phyloP scores from a whole-genome alignment of 2,888 invertebrate genomes.

The Heliconius erato region DNA sequence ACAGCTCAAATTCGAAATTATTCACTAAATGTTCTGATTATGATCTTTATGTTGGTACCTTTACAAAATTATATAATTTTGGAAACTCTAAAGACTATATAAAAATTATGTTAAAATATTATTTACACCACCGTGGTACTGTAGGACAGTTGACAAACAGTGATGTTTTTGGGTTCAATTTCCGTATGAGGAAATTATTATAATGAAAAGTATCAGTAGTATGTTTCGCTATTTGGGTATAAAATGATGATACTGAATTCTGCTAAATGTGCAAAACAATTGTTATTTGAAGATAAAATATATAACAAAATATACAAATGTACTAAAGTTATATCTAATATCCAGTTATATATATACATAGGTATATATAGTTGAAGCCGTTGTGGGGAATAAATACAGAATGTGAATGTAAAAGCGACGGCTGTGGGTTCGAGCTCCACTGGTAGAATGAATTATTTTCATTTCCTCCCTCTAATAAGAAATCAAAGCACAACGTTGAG shows the following conservation, averaged over 20 bases:
- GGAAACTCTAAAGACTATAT: background rate
- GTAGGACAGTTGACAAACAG: background rate
- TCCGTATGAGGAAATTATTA: no score
- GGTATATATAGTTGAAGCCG: no score
- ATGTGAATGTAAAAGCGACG: background rate
- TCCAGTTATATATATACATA: no score
- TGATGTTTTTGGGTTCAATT: background rate
- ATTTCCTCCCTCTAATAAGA: background rate
- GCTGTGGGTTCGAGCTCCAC: background rate
- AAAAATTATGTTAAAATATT: background rate
- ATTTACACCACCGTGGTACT: background rate
- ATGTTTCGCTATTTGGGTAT: no score
- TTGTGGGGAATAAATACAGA: no score
- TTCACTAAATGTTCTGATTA: conserved; percentile 2
- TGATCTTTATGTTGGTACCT: background rate
- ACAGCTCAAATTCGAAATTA: background rate
- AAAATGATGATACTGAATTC: no score
- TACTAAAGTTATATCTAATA: no score
- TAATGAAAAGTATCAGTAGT: no score
- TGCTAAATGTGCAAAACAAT: no score
- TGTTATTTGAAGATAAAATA: no score
- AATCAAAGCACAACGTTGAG: background rate
- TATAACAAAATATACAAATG: no score
- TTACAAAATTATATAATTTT: conserved; percentile 10
- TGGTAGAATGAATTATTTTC: background rate